Evolutionary conservation across 2,797 vertebrate genomes (phyloP), one percentile per base, ranked within the genome.

Genomic region (Coccyzus lansbergi): DNA sequence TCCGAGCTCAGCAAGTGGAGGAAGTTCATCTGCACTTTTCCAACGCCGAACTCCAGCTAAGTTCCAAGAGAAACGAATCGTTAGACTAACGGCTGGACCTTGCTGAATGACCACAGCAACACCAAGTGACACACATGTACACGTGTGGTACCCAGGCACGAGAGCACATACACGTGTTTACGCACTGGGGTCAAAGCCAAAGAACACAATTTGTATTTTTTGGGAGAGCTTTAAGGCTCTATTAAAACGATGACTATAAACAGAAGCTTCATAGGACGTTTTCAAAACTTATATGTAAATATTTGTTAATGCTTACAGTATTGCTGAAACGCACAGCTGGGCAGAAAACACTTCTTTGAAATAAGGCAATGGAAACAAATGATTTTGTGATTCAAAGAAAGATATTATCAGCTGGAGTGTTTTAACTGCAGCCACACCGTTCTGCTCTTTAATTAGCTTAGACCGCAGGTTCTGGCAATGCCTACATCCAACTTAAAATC

Each of bases 21-120:
- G 95, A 99, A 99, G 97, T 99, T 99, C 99, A 99, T 99, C 97
- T 99, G 99, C 86, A 99, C 99, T 97, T 99, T 99, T 76, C 98
- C 98, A 40, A 99, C 88, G 65, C 97, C 98, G 63, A 99, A 99
- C 93, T 96, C 97, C 98, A 99, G 96, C 99, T 99, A 96, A 88
- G 75, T 80, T 92, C 49, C 52, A 33, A 96, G 93, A 95, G 55
- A 96, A 95, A 44, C 77, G 31, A 26, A 65, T 10, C 2, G 2
- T 64, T 70, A 96, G 78, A 33, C 10, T 58, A 40, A 26, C 1
- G 79, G 51, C 31, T 76, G 88, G 56, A 16, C 52, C 40, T 22
- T 25, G 31, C 60, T 15, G 31, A 58, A 51, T 4, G 42, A 56
- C 24, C 25, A 19, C 33, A 59, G 68, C 34, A 71, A 16, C 0